Percentiles rank a stretch among this genome's conserved stretches.
Evolutionary conservation across 2,797 vertebrate species (phyloP).

Genomic region (Eleutherodactylus coqui): DNA sequence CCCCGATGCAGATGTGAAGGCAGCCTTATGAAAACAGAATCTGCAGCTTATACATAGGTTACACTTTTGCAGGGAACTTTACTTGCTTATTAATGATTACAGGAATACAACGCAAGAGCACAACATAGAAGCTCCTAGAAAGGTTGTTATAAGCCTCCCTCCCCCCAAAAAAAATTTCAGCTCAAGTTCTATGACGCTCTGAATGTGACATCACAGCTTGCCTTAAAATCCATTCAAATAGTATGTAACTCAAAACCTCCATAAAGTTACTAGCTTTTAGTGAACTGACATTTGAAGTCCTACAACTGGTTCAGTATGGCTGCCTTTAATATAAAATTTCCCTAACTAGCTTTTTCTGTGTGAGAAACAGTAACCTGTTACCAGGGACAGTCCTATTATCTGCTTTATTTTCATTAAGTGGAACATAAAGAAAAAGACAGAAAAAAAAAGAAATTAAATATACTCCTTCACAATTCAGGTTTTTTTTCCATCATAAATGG

Average conservation of each 20-base stretch:
- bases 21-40: no score
- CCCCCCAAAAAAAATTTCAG: no score
- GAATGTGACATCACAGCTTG: background rate
- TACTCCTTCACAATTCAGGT: constrained; percentile 57
- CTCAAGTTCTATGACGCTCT: background rate
- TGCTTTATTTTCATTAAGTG: constrained; percentile 47
- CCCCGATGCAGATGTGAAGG: no score
- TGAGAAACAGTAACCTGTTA: constrained; percentile 8
- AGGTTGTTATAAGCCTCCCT: background rate
- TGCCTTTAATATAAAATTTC: background rate
- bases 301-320: background rate
- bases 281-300: background rate
- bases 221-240: background rate
- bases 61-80: background rate
- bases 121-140: background rate
- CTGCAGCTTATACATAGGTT: background rate
- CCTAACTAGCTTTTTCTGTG: background rate
- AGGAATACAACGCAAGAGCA: background rate
- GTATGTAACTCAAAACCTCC: background rate
- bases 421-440: constrained; percentile 44
- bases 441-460: constrained; percentile 49
- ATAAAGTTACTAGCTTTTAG: background rate
- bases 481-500: constrained; percentile 37
- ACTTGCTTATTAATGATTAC: background rate
- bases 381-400: constrained; percentile 30